These are phyloP conservation scores for Conger conger DNA, from an alignment of 2,113 vertebrate species.

Conservation along the genomic window DNA sequence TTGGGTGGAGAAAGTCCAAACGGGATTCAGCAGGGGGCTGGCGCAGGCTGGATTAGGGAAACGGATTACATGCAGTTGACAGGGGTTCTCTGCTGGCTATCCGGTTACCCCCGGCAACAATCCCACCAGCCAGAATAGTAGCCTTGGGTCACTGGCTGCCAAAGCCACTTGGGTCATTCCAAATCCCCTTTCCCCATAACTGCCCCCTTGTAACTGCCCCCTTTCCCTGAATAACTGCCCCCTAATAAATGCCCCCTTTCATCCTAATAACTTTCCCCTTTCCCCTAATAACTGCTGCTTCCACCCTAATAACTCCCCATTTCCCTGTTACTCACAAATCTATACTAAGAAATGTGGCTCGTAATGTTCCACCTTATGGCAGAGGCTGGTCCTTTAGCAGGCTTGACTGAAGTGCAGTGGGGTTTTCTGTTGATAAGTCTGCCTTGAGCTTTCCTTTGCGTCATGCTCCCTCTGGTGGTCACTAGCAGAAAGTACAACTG, in stretches of 20 bases:
- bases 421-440: neutral
- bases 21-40: neutral
- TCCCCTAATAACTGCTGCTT: neutral
- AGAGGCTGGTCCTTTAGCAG: neutral
- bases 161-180: neutral
- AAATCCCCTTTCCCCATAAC: constrained; percentile 4
- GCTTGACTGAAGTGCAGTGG: neutral
- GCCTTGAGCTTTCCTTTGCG: neutral
- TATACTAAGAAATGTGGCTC: constrained; percentile 6
- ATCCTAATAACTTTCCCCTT: too few relatives aligned
- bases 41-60: neutral
- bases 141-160: neutral
- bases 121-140: neutral
- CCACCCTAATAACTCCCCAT: too few relatives aligned
- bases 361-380: neutral
- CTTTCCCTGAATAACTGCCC: neutral
- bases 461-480: neutral
- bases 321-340: neutral
- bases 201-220: neutral
- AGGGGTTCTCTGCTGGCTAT: neutral
- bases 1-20: neutral
- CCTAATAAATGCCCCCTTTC: too few relatives aligned
- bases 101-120: constrained; percentile 5
- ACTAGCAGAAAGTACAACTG: neutral
- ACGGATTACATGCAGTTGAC: constrained; percentile 3